Evolutionary conservation across 2,888 invertebrate species (phyloP).

Genomic region (Xestia sexstrigata): DNA sequence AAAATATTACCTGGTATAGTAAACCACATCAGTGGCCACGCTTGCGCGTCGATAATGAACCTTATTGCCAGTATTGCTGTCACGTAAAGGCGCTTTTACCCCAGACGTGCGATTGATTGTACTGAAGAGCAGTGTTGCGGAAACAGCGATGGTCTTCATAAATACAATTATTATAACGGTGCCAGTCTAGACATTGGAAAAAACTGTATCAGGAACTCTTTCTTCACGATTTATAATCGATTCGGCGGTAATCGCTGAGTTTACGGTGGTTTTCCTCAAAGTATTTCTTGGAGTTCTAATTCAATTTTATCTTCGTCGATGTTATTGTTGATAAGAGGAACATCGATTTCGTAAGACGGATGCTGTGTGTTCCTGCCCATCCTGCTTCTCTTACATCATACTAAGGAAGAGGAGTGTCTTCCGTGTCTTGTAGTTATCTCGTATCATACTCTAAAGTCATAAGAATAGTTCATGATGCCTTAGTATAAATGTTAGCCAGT

Average conservation of each 20-base stretch:
- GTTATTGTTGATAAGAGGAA: neutral
- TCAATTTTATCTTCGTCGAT: neutral
- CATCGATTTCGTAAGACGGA: neutral
- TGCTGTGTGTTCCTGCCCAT: constrained; percentile 9
- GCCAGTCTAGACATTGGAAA: constrained; percentile 55
- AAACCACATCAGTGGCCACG: neutral
- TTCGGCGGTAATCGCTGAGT: constrained; percentile 29
- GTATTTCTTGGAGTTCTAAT: neutral
- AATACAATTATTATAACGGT: constrained; percentile 59
- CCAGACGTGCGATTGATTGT: neutral
- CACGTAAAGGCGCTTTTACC: neutral
- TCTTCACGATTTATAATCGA: constrained; percentile 37
- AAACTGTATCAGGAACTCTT: constrained; percentile 52
- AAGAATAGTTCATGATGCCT: neutral
- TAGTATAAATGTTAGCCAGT: neutral
- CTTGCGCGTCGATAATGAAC: neutral
- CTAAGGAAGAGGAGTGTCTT: constrained; percentile 14
- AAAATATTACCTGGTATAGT: constrained; percentile 29
- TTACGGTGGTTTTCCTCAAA: constrained; percentile 10
- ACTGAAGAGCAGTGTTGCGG: constrained; percentile 45
- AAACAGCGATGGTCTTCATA: constrained; percentile 38
- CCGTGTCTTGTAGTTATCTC: neutral
- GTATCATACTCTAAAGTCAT: neutral
- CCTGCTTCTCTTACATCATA: constrained; percentile 18
- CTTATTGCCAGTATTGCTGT: neutral